phyloP scores from a whole-genome alignment of 2,113 vertebrate genomes.

The Ellobius talpinus region DNA sequence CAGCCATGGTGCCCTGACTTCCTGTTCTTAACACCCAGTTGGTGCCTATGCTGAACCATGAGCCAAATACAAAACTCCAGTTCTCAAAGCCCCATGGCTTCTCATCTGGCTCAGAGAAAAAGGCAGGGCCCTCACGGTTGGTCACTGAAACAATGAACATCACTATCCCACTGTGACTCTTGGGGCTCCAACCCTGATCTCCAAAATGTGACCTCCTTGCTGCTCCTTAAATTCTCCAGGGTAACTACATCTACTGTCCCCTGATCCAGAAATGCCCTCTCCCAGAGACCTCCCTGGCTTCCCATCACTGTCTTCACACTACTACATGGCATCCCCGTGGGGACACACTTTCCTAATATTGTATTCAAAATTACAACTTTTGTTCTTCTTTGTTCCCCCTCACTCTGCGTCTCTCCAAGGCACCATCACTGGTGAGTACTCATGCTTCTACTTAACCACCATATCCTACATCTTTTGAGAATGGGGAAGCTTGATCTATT shows the following conservation, averaged over 20 bases:
- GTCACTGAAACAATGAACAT: too few relatives aligned
- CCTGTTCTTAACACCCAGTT: neutral
- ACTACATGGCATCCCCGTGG: neutral
- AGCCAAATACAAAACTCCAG: neutral
- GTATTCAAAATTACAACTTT: neutral
- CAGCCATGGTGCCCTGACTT: neutral
- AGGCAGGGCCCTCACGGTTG: neutral
- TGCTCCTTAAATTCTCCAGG: neutral
- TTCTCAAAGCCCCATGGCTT: neutral
- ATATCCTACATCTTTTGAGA: neutral
- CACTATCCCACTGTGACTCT: too few relatives aligned
- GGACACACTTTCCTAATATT: neutral
- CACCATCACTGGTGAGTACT: neutral
- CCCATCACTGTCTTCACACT: neutral
- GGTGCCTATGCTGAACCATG: neutral
- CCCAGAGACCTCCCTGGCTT: neutral
- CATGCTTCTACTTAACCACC: too few relatives aligned
- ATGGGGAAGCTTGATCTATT: neutral
- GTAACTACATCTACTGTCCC: neutral
- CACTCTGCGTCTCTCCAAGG: neutral
- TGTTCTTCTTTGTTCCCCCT: neutral
- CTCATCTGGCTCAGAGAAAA: neutral
- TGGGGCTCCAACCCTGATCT: neutral
- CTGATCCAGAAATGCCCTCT: neutral
- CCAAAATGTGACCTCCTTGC: neutral